Conservation (phyloP, 2,113 vertebrate species). For the Rhinoptilus africanus region DNA sequence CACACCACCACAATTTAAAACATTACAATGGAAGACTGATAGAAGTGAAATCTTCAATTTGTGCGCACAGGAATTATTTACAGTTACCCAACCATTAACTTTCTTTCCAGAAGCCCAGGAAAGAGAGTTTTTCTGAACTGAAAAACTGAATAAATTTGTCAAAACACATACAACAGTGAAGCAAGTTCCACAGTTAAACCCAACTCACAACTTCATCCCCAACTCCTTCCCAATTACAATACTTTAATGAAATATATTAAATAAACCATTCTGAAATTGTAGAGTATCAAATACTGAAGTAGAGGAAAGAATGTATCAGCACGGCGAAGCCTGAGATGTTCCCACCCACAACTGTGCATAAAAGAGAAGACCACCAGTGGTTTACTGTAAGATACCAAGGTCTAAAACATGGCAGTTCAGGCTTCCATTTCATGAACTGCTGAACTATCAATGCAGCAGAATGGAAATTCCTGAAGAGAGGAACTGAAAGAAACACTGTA, state of each 20-base stretch:
- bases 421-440: neutral
- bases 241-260: neutral
- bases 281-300: neutral
- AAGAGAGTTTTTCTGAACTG: neutral
- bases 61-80: neutral
- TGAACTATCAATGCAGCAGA: neutral
- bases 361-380: neutral
- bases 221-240: neutral
- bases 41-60: neutral
- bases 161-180: neutral
- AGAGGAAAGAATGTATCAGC: neutral
- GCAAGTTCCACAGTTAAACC: neutral
- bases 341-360: neutral
- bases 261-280: neutral
- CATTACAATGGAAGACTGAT: neutral
- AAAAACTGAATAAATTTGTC: neutral
- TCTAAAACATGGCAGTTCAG: neutral
- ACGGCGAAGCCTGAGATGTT: neutral
- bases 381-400: neutral
- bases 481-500: neutral
- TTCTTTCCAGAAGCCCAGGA: neutral
- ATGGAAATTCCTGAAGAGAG: neutral
- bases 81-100: neutral
- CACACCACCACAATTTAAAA: neutral
- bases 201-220: neutral